Evolutionary conservation across 2,888 invertebrate species (phyloP).

Genomic region (Hydrotaea cyrtoneurina): DNA sequence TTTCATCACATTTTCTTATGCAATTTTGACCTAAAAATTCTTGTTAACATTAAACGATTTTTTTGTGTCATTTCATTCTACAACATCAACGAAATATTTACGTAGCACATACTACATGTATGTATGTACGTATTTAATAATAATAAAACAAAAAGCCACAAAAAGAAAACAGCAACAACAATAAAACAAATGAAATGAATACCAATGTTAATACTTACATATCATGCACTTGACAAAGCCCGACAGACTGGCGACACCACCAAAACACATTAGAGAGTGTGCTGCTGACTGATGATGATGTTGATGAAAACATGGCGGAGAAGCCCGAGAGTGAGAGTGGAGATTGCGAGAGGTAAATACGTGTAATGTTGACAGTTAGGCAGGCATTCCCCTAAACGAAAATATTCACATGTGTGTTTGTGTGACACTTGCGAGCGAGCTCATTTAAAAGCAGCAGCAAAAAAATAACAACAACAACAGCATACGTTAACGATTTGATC

Average conservation of each 20-base stretch:
- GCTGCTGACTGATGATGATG: background rate
- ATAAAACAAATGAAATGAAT: slow-evolving; percentile 45
- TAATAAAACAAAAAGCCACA: slow-evolving; percentile 8
- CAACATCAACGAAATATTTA: background rate
- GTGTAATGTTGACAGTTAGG: slow-evolving; percentile 25
- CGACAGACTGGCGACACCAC: slow-evolving; percentile 59
- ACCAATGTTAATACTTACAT: slow-evolving; percentile 52
- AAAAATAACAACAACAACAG: background rate
- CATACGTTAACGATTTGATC: slow-evolving; percentile 13
- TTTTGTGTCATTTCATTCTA: slow-evolving; percentile 36
- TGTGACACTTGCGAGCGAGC: background rate
- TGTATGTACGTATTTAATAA: background rate
- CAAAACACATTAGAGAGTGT: slow-evolving; percentile 48
- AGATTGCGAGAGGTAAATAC: background rate
- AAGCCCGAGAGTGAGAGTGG: background rate
- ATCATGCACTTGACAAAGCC: slow-evolving; percentile 64
- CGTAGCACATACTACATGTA: background rate
- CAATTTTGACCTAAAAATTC: slow-evolving; percentile 41
- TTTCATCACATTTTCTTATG: slow-evolving; percentile 36
- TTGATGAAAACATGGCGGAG: background rate
- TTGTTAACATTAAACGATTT: slow-evolving; percentile 28
- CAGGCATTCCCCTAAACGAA: slow-evolving; percentile 27
- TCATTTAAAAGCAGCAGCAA: background rate
- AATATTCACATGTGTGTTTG: background rate
- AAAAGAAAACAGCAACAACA: slow-evolving; percentile 3